Percentiles rank a stretch among this genome's conserved stretches.
These are phyloP conservation scores for Samia ricini DNA, from an alignment of 1,140 invertebrate genomes.

Conservation along the genomic window DNA sequence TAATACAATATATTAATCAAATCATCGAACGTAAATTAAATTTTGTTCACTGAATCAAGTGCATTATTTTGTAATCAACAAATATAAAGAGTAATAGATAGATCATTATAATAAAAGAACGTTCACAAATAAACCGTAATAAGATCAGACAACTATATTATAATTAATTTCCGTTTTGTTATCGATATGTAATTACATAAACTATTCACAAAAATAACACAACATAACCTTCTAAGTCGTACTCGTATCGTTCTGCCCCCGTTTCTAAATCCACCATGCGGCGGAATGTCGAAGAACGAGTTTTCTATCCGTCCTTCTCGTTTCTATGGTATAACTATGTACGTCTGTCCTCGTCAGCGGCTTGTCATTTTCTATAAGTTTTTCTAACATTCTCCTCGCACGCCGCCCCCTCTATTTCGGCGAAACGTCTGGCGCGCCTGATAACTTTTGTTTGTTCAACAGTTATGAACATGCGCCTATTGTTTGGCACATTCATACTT, in stretches of 20 bases:
- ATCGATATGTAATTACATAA: constrained; percentile 32
- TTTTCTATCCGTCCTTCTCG: constrained; percentile 68
- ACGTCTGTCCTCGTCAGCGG: constrained; percentile 61
- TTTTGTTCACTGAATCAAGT: background rate
- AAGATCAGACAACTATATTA: background rate
- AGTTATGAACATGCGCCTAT: constrained; percentile 66
- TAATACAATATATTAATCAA: background rate
- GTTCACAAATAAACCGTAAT: background rate
- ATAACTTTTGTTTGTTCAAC: constrained; percentile 71
- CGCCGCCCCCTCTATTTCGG: constrained; percentile 65
- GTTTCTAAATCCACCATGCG: constrained; percentile 75
- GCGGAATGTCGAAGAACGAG: constrained; percentile 73
- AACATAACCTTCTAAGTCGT: constrained; percentile 66
- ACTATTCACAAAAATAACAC: constrained; percentile 66
- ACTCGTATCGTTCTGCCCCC: constrained; percentile 67
- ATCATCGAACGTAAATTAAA: background rate
- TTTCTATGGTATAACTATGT: constrained; percentile 46
- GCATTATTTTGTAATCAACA: background rate
- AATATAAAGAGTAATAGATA: background rate
- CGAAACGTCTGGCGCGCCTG: constrained; percentile 60
- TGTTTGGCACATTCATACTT: constrained; percentile 67
- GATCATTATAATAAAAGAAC: background rate
- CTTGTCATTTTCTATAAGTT: constrained; percentile 78
- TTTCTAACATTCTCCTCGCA: constrained; percentile 72
- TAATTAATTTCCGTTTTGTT: constrained; percentile 26